Percentiles rank a stretch among this genome's conserved stretches.
Evolutionary conservation across 2,113 vertebrate species (phyloP).

Genomic region (Cavia porcellus): DNA sequence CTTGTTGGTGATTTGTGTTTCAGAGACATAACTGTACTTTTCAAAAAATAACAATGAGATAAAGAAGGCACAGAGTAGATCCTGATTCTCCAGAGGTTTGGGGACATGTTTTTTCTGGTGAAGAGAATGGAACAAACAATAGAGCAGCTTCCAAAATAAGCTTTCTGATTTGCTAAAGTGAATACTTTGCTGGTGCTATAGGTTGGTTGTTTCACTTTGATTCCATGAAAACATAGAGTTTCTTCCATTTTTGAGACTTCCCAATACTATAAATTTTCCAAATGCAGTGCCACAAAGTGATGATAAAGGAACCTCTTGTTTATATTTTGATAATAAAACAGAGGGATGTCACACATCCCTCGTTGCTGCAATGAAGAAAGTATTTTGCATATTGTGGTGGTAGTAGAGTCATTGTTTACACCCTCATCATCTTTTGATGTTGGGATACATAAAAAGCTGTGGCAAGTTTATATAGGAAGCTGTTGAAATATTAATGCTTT

Average conservation of each 20-base stretch:
- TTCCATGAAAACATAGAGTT: conserved; percentile 31
- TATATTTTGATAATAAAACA: background rate
- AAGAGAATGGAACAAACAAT: background rate
- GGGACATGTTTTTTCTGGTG: background rate
- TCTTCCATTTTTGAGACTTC: conserved; percentile 14
- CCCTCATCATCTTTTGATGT: conserved; percentile 8
- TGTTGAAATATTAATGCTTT: conserved; percentile 45
- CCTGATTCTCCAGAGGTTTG: background rate
- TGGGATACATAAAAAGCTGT: background rate
- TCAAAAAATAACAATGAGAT: background rate
- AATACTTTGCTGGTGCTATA: background rate
- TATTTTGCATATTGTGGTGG: background rate
- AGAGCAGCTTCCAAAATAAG: background rate
- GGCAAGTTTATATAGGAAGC: background rate
- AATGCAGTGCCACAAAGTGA: background rate
- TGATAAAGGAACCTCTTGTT: background rate
- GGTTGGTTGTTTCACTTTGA: background rate
- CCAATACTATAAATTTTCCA: background rate
- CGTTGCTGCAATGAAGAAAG: background rate
- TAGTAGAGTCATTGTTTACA: background rate
- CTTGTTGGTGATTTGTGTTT: conserved; percentile 47
- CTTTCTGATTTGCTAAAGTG: background rate
- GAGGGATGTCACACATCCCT: background rate
- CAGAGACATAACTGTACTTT: conserved; percentile 34
- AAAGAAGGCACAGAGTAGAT: background rate